Conservation (phyloP, 1,140 invertebrate species). For the Zaprionus kolodkinae region DNA sequence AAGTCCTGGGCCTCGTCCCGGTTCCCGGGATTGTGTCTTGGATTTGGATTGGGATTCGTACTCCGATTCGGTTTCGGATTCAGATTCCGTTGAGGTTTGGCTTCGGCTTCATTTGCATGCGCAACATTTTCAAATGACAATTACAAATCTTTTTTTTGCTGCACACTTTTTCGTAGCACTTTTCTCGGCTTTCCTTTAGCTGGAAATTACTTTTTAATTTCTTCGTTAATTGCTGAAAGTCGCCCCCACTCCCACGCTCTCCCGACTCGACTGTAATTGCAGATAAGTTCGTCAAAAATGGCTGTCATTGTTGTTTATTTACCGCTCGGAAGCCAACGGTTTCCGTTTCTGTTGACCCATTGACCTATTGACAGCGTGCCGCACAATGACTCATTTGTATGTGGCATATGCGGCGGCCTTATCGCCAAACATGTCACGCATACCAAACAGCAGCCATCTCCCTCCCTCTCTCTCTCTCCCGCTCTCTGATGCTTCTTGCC, state of each 20-base stretch:
- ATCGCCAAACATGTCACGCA: conserved; percentile 61
- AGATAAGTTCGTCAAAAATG: conserved; percentile 1
- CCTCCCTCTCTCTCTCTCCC: neutral
- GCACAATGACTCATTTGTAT: conserved; percentile 78
- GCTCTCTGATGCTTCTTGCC: conserved; percentile 28
- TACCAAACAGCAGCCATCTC: conserved; percentile 62
- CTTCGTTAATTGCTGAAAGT: conserved; percentile 58
- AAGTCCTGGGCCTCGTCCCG: neutral
- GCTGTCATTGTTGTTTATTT: neutral
- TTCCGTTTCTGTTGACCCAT: conserved; percentile 56
- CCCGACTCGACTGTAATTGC: conserved; percentile 20
- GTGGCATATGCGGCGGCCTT: conserved; percentile 67
- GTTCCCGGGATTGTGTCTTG: neutral
- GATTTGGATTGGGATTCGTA: neutral
- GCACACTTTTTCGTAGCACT: neutral
- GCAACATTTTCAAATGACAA: conserved; percentile 67
- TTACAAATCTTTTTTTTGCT: conserved; percentile 58
- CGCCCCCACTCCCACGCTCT: neutral
- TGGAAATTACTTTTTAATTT: conserved; percentile 80
- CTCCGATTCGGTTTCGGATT: conserved; percentile 28
- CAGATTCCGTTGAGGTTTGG: conserved; percentile 20
- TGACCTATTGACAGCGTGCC: conserved; percentile 73
- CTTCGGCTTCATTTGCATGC: conserved; percentile 69
- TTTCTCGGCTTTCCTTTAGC: conserved; percentile 26
- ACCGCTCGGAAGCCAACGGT: conserved; percentile 10